Evolutionary conservation across 1,140 invertebrate genomes (phyloP).

Genomic region (Cataglyphis hispanica): DNA sequence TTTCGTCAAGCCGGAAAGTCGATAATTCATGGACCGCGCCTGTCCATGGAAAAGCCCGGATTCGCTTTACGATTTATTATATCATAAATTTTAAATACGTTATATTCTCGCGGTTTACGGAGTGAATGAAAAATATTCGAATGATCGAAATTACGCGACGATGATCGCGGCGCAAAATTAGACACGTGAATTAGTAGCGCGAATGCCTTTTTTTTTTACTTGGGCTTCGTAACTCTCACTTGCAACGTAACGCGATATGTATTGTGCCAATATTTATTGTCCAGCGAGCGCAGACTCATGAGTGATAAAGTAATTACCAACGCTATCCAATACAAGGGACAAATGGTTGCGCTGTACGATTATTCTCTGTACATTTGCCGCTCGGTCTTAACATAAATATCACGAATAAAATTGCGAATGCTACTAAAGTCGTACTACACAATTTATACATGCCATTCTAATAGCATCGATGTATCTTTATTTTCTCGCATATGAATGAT

Average conservation of each 20-base stretch:
- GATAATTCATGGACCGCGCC: constrained; percentile 38
- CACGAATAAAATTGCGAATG: constrained; percentile 19
- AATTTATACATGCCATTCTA: constrained; percentile 30
- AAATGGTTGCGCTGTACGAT: background rate
- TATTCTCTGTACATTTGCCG: constrained; percentile 3
- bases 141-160: constrained; percentile 27
- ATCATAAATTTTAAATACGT: constrained; percentile 51
- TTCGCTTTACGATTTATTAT: constrained; percentile 50
- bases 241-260: background rate
- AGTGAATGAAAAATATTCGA: constrained; percentile 41
- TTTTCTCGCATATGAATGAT: constrained; percentile 32
- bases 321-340: background rate
- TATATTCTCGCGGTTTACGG: constrained; percentile 40
- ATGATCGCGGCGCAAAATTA: constrained; percentile 27
- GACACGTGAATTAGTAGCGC: background rate
- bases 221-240: background rate
- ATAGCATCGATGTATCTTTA: constrained; percentile 28
- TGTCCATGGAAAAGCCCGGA: constrained; percentile 31
- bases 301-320: constrained; percentile 27
- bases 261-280: constrained; percentile 6
- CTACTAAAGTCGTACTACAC: constrained; percentile 2
- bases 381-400: constrained; percentile 34
- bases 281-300: too few relatives aligned
- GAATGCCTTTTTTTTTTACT: background rate
- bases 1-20: constrained; percentile 62